Evolutionary conservation across 2,888 invertebrate genomes (phyloP).

Genomic region (Nephrotoma guestfalica): DNA sequence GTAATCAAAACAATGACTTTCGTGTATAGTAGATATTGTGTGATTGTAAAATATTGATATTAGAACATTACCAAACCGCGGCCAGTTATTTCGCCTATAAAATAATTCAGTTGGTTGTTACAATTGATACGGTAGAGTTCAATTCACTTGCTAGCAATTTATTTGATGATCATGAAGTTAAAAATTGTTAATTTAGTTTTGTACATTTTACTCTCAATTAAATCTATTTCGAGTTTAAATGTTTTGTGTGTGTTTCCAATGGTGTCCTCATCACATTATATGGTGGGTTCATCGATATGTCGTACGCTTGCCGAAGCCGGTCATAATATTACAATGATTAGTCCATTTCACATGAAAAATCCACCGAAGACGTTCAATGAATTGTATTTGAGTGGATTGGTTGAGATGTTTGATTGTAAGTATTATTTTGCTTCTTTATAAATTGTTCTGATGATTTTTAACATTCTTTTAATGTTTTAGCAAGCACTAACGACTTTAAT

Average conservation of each 20-base stretch:
- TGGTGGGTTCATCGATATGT: slow-evolving; percentile 24
- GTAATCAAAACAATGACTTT: neutral
- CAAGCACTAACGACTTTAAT: neutral
- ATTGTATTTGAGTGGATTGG: neutral
- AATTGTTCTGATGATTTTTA: neutral
- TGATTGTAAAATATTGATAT: neutral
- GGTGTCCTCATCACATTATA: slow-evolving; percentile 17
- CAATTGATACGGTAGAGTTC: neutral
- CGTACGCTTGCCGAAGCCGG: slow-evolving; percentile 10
- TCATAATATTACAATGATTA: neutral
- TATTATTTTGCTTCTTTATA: neutral
- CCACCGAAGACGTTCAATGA: neutral
- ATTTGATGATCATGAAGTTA: neutral
- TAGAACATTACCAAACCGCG: neutral
- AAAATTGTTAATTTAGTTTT: neutral
- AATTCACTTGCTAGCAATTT: neutral
- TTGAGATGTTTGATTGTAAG: neutral
- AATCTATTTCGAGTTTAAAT: neutral
- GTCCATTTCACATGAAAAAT: neutral
- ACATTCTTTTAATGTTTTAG: neutral
- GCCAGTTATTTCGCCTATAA: too few relatives aligned
- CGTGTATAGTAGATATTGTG: neutral
- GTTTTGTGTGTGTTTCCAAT: slow-evolving; percentile 10
- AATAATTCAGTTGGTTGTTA: too few relatives aligned
- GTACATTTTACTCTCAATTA: neutral